These are phyloP conservation scores for Geopemphigus sp. DNA, from an alignment of 1,140 invertebrate species.

Conservation along the genomic window DNA sequence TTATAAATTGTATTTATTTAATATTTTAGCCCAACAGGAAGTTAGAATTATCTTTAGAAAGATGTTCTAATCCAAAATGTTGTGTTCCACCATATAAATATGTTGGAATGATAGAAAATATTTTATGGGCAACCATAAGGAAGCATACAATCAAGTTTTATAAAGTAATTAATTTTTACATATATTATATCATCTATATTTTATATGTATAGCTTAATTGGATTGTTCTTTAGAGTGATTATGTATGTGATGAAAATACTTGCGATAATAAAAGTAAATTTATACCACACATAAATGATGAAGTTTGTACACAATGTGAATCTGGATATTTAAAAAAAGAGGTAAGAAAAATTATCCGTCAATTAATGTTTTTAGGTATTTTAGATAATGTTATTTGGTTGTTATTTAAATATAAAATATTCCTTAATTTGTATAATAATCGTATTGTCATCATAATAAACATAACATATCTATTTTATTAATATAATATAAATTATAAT, in stretches of 20 bases:
- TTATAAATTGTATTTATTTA: conserved; percentile 32
- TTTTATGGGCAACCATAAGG: conserved; percentile 11
- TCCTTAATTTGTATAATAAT: no score
- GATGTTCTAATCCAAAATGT: conserved; percentile 70
- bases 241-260: conserved; percentile 21
- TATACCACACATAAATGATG: conserved; percentile 2
- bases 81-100: conserved; percentile 63
- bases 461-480: no score
- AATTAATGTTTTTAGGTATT: background rate
- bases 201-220: background rate
- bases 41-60: conserved; percentile 59
- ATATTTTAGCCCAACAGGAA: conserved; percentile 49
- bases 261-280: conserved; percentile 32
- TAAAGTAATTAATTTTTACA: conserved; percentile 14
- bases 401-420: no score
- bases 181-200: background rate
- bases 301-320: conserved; percentile 34
- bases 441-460: no score
- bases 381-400: no score
- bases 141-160: conserved; percentile 32
- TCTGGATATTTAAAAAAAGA: conserved; percentile 38
- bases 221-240: conserved; percentile 29
- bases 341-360: conserved; percentile 6
- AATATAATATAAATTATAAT: no score
- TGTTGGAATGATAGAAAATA: conserved; percentile 53